phyloP scores from a whole-genome alignment of 1,140 invertebrate genomes.

The Grapholita molesta region DNA sequence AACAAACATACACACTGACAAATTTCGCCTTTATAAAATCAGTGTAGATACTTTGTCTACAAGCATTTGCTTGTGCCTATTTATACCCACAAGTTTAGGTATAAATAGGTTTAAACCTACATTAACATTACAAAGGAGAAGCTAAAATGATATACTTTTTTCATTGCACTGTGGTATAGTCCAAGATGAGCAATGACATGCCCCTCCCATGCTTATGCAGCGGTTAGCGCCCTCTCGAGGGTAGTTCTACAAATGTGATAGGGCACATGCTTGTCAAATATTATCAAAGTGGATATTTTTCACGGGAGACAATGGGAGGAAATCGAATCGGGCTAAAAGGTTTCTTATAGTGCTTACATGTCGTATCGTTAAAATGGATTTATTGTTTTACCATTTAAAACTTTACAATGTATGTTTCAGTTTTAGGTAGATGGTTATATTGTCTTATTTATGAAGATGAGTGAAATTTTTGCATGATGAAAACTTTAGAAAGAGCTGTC shows the following conservation, averaged over 20 bases:
- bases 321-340: not conserved
- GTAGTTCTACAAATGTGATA: conserved; percentile 13
- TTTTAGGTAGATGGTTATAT: not conserved
- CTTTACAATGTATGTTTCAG: not conserved
- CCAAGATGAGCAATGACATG: conserved; percentile 3
- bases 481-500: too few species aligned
- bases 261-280: conserved; percentile 14
- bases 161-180: not conserved
- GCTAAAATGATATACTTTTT: not conserved
- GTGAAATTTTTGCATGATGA: too few species aligned
- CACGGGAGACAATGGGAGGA: conserved; percentile 1
- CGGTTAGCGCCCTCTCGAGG: conserved; percentile 13
- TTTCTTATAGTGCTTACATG: not conserved
- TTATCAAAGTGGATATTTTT: conserved; percentile 5
- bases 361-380: not conserved
- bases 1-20: too few species aligned
- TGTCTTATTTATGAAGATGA: not conserved
- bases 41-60: too few species aligned
- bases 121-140: too few species aligned
- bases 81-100: too few species aligned
- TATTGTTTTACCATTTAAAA: not conserved
- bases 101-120: too few species aligned
- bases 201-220: not conserved
- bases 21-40: too few species aligned
- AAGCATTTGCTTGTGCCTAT: too few species aligned